Evolutionary conservation across 2,888 invertebrate species (phyloP).

Genomic region (Odontothrips loti): DNA sequence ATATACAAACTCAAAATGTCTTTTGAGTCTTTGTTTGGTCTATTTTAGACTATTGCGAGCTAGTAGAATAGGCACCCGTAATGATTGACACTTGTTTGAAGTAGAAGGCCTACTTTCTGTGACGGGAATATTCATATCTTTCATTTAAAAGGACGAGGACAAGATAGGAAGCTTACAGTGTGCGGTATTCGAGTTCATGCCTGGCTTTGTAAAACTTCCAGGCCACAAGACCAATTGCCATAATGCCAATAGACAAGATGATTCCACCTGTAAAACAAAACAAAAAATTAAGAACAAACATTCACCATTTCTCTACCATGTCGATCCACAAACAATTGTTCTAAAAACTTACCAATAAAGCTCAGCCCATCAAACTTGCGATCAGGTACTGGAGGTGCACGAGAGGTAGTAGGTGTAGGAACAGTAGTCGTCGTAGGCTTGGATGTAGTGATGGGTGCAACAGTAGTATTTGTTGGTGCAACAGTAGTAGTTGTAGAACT

Average conservation of each 20-base stretch:
- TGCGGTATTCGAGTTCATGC: constrained; percentile 82
- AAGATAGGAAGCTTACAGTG: constrained; percentile 59
- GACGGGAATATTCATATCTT: background rate
- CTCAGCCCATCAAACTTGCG: constrained; percentile 69
- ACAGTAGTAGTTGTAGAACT: background rate
- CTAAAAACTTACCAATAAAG: constrained; percentile 51
- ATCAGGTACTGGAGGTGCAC: constrained; percentile 40
- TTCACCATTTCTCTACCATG: background rate
- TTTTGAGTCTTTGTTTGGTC: too few relatives aligned
- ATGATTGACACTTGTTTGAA: background rate
- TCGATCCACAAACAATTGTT: background rate
- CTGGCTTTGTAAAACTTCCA: constrained; percentile 84
- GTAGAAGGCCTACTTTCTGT: background rate
- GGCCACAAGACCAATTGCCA: constrained; percentile 75
- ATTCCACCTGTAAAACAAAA: constrained; percentile 64
- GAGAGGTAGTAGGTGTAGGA: constrained; percentile 30
- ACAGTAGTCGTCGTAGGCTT: constrained; percentile 37
- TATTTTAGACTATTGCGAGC: too few relatives aligned
- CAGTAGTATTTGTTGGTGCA: background rate
- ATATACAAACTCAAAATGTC: too few relatives aligned
- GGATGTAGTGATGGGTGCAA: constrained; percentile 33
- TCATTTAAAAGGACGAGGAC: background rate
- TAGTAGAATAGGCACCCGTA: background rate
- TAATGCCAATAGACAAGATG: constrained; percentile 69
- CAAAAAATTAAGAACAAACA: background rate